Conservation (phyloP, 2,113 vertebrate genomes). For the Xenotilapia longispinis region DNA sequence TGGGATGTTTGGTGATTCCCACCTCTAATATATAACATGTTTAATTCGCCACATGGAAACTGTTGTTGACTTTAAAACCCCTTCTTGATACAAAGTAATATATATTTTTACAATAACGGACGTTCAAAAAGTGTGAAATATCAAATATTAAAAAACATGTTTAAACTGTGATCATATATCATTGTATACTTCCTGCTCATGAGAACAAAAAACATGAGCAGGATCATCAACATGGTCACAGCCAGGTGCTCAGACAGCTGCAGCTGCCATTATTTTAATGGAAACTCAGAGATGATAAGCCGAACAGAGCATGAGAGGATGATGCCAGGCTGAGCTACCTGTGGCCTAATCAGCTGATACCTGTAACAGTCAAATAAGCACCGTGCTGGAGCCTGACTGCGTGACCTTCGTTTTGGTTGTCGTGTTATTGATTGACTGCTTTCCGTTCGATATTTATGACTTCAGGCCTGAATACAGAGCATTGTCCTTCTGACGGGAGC, state of each 20-base stretch:
- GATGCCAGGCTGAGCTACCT: not conserved
- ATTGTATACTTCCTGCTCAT: accelerated
- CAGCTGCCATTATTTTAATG: not conserved
- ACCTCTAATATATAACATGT: not conserved
- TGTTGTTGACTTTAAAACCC: not conserved
- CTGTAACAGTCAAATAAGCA: not conserved
- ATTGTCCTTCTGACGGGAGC: not conserved
- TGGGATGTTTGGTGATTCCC: no score
- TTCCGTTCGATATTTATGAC: not conserved
- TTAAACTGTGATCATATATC: not conserved
- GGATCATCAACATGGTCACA: not conserved
- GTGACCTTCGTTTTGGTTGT: not conserved
- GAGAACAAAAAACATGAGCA: not conserved
- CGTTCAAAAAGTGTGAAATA: not conserved
- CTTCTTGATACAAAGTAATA: not conserved
- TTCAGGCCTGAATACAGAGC: not conserved
- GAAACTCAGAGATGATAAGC: not conserved
- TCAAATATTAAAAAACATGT: not conserved
- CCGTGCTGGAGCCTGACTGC: not conserved
- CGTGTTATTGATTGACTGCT: not conserved
- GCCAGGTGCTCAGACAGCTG: not conserved
- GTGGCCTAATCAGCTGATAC: not conserved
- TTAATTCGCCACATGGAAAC: not conserved
- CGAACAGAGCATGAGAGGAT: not conserved
- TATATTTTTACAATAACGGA: not conserved